Conservation (phyloP, 1,140 invertebrate genomes). For the Aethina tumida region DNA sequence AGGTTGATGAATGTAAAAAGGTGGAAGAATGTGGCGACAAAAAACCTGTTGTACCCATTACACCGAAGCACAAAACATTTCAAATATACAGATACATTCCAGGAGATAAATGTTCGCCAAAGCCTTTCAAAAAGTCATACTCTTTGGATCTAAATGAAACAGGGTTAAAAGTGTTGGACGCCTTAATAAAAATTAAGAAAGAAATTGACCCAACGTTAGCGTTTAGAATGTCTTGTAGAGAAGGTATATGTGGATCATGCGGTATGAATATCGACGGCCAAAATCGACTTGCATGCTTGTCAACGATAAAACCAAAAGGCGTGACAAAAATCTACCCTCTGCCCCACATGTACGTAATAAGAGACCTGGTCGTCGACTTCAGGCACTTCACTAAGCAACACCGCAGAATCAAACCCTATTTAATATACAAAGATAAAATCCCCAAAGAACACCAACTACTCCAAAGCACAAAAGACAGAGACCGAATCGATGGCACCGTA, state of each 20-base stretch:
- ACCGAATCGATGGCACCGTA: conserved; percentile 89
- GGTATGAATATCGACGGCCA: conserved; percentile 80
- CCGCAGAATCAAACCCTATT: conserved; percentile 86
- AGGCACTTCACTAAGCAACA: conserved; percentile 94
- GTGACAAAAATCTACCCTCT: conserved; percentile 81
- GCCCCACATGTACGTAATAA: conserved; percentile 97
- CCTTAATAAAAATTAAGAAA: conserved; percentile 79
- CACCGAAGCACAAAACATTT: too few species aligned
- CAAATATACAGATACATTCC: too few species aligned
- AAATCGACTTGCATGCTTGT: conserved; percentile 74
- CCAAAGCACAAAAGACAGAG: conserved; percentile 83
- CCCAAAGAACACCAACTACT: conserved; percentile 59
- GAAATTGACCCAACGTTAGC: conserved; percentile 74
- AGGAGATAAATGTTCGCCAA: too few species aligned
- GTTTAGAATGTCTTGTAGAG: conserved; percentile 74
- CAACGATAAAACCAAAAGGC: conserved; percentile 13
- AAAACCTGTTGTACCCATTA: too few species aligned
- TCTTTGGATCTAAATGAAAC: too few species aligned
- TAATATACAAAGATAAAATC: conserved; percentile 45
- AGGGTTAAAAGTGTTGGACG: conserved; percentile 83
- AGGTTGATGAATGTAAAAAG: too few species aligned
- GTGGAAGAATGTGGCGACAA: too few species aligned
- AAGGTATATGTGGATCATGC: conserved; percentile 87
- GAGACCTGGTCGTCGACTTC: conserved; percentile 94
- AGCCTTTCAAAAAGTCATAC: too few species aligned